phyloP scores from a whole-genome alignment of 2,113 vertebrate species.

The Ploceus nigricollis region DNA sequence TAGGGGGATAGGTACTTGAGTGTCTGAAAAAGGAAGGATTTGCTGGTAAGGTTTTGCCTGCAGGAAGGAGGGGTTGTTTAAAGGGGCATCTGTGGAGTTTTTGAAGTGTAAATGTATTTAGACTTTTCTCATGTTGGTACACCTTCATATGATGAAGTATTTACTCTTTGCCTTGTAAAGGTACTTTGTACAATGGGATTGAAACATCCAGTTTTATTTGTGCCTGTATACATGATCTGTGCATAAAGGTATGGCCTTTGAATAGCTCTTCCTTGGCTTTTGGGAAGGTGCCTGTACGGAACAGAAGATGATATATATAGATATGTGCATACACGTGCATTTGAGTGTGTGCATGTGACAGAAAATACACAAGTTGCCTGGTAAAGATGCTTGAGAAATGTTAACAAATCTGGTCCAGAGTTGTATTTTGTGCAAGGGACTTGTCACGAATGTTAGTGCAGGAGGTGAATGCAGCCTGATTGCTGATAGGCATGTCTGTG shows the following conservation, averaged over 20 bases:
- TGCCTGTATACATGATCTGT: background rate
- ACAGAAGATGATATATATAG: background rate
- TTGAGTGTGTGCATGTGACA: background rate
- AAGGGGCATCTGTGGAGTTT: background rate
- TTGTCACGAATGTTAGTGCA: background rate
- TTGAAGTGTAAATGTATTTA: background rate
- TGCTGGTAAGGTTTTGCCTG: background rate
- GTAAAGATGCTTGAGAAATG: background rate
- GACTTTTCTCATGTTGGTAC: background rate
- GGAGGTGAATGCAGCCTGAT: background rate
- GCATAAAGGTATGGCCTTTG: background rate
- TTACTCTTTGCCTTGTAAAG: background rate
- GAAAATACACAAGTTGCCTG: accelerated
- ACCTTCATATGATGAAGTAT: background rate
- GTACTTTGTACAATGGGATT: background rate
- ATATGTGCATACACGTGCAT: background rate
- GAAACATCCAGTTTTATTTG: background rate
- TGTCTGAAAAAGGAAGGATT: background rate
- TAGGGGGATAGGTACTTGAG: too few relatives aligned
- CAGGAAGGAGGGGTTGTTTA: background rate
- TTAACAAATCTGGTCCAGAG: background rate
- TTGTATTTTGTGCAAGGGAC: background rate
- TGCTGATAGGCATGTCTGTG: background rate
- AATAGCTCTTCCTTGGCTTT: background rate
- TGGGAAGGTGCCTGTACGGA: background rate